phyloP scores from a whole-genome alignment of 2,888 invertebrate species.

The Horisme vitalbata region DNA sequence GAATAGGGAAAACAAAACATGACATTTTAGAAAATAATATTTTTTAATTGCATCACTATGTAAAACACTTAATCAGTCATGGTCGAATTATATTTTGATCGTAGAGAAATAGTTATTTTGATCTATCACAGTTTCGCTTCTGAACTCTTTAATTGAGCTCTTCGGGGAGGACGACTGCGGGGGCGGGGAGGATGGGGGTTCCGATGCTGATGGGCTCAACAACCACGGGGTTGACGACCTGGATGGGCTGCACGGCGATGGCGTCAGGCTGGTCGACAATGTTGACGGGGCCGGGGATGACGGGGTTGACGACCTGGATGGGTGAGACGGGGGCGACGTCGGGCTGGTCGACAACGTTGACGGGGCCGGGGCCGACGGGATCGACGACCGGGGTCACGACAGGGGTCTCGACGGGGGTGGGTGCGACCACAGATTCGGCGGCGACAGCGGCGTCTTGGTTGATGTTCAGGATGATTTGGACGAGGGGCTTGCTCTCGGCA shows the following conservation, averaged over 20 bases:
- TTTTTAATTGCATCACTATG: too few relatives aligned
- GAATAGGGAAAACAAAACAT: too few relatives aligned
- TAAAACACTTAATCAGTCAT: too few relatives aligned
- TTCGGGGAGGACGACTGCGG: conserved; percentile 47
- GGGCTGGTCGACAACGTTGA: conserved; percentile 20
- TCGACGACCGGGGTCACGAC: conserved; percentile 23
- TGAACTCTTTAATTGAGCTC: conserved; percentile 40
- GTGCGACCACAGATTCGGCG: conserved; percentile 26
- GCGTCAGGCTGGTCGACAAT: conserved; percentile 23
- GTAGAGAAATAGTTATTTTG: too few relatives aligned
- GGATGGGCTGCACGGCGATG: conserved; percentile 13
- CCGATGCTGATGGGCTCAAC: conserved; percentile 39
- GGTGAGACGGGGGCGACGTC: conserved; percentile 29
- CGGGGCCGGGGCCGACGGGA: conserved; percentile 21
- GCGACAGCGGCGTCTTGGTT: conserved; percentile 26
- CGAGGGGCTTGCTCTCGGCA: conserved; percentile 35
- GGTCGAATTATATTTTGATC: too few relatives aligned
- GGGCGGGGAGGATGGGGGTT: conserved; percentile 41
- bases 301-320: conserved; percentile 23
- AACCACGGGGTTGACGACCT: conserved; percentile 14
- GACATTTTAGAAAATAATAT: too few relatives aligned
- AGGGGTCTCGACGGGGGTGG: conserved; percentile 23
- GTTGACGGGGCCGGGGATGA: conserved; percentile 34
- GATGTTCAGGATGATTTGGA: conserved; percentile 51
- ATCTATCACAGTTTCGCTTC: too few relatives aligned